Evolutionary conservation across 1,140 invertebrate genomes (phyloP).

Genomic region (Papilio xuthus): DNA sequence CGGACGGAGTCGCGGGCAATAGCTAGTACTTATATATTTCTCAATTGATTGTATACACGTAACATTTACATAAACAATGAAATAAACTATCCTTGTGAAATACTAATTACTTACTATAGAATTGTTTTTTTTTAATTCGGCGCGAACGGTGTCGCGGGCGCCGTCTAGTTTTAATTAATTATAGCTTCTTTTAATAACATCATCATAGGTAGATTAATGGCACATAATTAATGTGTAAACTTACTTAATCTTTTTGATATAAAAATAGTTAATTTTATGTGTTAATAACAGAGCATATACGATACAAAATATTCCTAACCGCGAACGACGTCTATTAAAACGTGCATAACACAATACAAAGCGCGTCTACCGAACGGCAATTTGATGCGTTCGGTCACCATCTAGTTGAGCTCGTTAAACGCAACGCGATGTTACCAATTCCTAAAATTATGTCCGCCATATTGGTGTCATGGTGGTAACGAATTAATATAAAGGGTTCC

Average conservation of each 20-base stretch:
- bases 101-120: no score
- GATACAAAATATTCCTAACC: slow-evolving; percentile 5
- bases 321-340: slow-evolving; percentile 40
- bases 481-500: slow-evolving; percentile 45
- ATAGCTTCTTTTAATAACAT: neutral
- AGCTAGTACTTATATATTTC: no score
- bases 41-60: no score
- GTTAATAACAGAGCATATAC: neutral
- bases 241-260: neutral
- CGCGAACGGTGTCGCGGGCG: no score
- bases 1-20: no score
- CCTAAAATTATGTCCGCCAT: slow-evolving; percentile 69
- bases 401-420: slow-evolving; percentile 76
- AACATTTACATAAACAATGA: no score
- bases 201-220: neutral
- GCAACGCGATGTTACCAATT: slow-evolving; percentile 63
- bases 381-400: slow-evolving; percentile 68
- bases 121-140: no score
- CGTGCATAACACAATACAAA: slow-evolving; percentile 55
- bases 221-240: neutral
- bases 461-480: slow-evolving; percentile 57
- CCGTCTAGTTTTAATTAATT: no score
- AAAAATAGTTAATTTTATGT: slow-evolving; percentile 9
- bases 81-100: no score
- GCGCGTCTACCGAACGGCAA: slow-evolving; percentile 54